phyloP scores from a whole-genome alignment of 2,797 vertebrate genomes.

The Phaenicophaeus curvirostris region DNA sequence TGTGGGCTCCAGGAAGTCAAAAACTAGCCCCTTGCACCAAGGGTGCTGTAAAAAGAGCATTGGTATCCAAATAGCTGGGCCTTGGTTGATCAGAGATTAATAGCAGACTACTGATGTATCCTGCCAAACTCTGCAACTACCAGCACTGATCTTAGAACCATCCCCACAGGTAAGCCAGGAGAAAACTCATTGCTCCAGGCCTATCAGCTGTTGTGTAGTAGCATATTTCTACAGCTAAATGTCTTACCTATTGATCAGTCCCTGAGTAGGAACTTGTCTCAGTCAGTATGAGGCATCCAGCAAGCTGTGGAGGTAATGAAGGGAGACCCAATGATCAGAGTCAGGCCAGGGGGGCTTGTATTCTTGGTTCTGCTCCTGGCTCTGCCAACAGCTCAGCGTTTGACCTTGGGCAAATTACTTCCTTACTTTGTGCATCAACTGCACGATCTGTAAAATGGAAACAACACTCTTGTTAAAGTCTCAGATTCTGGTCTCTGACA shows the following conservation, averaged over 20 bases:
- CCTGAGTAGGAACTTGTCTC: neutral
- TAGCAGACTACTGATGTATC: neutral
- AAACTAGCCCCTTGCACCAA: neutral
- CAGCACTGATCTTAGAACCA: neutral
- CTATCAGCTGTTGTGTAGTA: neutral
- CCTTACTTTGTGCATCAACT: neutral
- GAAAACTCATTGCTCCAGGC: neutral
- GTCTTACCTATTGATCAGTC: neutral
- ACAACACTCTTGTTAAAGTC: neutral
- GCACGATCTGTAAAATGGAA: neutral
- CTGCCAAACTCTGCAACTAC: neutral
- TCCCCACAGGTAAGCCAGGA: neutral
- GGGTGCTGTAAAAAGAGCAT: neutral
- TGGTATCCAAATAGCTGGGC: neutral
- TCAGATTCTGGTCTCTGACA: neutral
- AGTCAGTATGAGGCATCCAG: neutral
- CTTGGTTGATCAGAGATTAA: neutral
- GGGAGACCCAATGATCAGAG: neutral
- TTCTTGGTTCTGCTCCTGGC: neutral
- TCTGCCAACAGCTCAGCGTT: neutral
- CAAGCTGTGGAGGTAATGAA: neutral
- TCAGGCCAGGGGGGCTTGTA: neutral
- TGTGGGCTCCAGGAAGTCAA: neutral
- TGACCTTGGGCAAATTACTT: constrained; percentile 31
- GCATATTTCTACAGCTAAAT: neutral